Evolutionary conservation across 2,888 invertebrate species (phyloP).

Genomic region (Gryllus longicercus): DNA sequence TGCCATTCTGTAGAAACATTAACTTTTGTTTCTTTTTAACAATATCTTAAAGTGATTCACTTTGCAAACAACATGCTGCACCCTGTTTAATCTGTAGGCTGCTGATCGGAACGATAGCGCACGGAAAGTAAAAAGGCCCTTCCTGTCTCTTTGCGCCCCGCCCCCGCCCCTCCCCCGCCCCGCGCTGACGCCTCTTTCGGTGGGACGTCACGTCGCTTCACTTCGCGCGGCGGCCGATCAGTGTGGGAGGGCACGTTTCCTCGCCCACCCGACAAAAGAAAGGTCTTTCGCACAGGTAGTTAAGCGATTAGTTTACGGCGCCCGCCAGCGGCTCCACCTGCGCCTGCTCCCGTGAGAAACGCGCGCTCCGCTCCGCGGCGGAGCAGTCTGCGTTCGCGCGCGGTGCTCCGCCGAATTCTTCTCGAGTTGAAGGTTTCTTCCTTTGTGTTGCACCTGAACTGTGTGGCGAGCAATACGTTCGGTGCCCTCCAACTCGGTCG

Average conservation of each 20-base stretch:
- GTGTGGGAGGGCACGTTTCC: not conserved
- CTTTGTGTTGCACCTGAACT: too few relatives aligned
- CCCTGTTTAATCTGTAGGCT: not conserved
- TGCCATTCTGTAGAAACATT: too few relatives aligned
- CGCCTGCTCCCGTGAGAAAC: not conserved
- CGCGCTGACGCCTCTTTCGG: not conserved
- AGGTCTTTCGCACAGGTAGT: not conserved
- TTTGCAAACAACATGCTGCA: too few relatives aligned
- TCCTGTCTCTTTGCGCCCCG: not conserved
- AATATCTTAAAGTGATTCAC: too few relatives aligned
- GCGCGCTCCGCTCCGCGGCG: not conserved
- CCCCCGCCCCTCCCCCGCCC: not conserved
- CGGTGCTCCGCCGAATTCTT: too few relatives aligned
- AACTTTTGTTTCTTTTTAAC: too few relatives aligned
- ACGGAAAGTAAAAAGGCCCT: not conserved
- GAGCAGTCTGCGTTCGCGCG: not conserved
- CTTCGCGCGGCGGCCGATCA: not conserved
- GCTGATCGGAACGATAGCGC: not conserved
- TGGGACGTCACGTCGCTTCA: not conserved
- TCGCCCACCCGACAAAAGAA: not conserved
- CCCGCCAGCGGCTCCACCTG: not conserved
- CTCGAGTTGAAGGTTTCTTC: too few relatives aligned
- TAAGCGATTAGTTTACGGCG: not conserved
- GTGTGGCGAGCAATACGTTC: too few relatives aligned
- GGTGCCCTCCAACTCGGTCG: too few relatives aligned